Base-by-base conservation (phyloP, 2,113 vertebrate species). In the Australoheros scitulus region DNA sequence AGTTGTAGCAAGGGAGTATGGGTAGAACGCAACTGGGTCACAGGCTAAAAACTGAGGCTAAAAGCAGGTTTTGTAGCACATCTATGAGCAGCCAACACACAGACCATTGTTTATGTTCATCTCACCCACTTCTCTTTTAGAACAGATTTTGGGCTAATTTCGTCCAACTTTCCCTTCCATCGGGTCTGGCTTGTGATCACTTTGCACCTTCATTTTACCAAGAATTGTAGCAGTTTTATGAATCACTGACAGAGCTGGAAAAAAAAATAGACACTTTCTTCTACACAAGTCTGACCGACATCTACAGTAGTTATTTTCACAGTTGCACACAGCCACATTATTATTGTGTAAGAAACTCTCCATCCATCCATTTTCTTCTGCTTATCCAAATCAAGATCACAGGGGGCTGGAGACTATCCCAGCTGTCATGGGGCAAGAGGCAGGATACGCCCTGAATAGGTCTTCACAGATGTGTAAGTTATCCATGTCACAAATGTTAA, bases 1-100 rank as follows among this genome's bases (percentile, higher is more conserved):
- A n/a, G 11, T 38, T 17, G 11, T 43, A 55, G 32, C 74, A 75
- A 26, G 76, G 55, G 79, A 85, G 47, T 32, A 70, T 20, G 65
- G 65, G 10, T 32, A 56, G 11, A 81, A 22, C 3, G 5, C n/a
- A 85, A 83, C 56, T 80, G 50, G 80, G 83, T 86, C 77, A 83
- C 47, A 57, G 61, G 76, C 80, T 83, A 88, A 32, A 77, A 81
- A 78, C 41, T 81, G 64, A 65, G 26, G 26, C 26, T 26, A 26
- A 26, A 36, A 41, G 68, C 3, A 34, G 41, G 26, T 47, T 77
- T 41, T 50, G 24, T 32, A 13, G 38, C 36, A 29, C 15, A 47
- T 70, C 41, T 60, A 29, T 41, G 17, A 29, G 80, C 11, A 32
- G 70, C 24, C 72, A 47, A 29, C 59, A 14, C n/a, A 50, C 59